phyloP scores from a whole-genome alignment of 2,888 invertebrate species.

The Lithophane ornitopus region DNA sequence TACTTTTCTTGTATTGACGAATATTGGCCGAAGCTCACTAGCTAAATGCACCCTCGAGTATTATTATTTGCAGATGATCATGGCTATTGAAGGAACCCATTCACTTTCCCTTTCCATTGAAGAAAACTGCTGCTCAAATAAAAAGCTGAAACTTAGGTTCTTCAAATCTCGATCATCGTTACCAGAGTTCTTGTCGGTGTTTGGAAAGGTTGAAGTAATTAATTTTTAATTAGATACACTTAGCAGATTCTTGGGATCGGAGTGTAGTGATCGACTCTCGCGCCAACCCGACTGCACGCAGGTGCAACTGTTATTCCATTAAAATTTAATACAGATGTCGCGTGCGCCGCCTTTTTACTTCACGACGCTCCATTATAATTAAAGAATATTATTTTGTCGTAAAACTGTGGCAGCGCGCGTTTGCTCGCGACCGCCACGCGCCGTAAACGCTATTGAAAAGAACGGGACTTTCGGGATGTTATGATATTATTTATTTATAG shows the following conservation, averaged over 20 bases:
- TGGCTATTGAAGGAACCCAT: not conserved
- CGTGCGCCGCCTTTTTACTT: constrained; percentile 87
- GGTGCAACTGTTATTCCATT: constrained; percentile 88
- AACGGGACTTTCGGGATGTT: constrained; percentile 81
- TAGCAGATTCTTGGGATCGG: constrained; percentile 78
- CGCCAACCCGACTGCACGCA: constrained; percentile 80
- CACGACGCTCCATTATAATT: constrained; percentile 88
- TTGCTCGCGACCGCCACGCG: constrained; percentile 82
- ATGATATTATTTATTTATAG: constrained; percentile 73
- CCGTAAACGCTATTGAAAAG: constrained; percentile 72
- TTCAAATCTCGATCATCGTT: constrained; percentile 63
- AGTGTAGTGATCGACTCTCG: constrained; percentile 78
- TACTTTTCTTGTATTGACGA: not conserved
- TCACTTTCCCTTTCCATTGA: constrained; percentile 4
- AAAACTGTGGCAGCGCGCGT: constrained; percentile 79
- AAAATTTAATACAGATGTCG: constrained; percentile 90
- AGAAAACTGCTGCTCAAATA: constrained; percentile 7
- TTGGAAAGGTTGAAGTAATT: constrained; percentile 75
- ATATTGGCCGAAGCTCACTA: not conserved
- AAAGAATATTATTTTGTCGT: constrained; percentile 89
- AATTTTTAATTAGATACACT: constrained; percentile 85
- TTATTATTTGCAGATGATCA: not conserved
- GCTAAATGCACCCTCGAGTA: not conserved
- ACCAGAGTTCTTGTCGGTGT: constrained; percentile 65
- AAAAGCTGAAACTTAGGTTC: constrained; percentile 29